These are phyloP conservation scores for Drosophila yakuba DNA, from an alignment of 1,140 invertebrate genomes.

Conservation along the genomic window DNA sequence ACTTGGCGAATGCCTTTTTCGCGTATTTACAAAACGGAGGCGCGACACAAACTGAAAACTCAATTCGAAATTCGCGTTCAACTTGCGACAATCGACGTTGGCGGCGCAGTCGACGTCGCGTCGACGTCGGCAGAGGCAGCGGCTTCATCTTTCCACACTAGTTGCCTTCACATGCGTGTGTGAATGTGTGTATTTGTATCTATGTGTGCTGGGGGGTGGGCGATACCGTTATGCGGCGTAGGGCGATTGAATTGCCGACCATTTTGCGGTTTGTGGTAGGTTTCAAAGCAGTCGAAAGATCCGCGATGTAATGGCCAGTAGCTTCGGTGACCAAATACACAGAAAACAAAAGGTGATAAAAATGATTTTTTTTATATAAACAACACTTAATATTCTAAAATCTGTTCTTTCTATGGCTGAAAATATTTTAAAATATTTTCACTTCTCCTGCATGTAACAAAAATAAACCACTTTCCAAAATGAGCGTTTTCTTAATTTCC, in stretches of 20 bases:
- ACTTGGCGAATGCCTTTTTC: slow-evolving; percentile 60
- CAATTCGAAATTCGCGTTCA: slow-evolving; percentile 78
- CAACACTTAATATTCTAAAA: not conserved
- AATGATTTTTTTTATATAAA: too few relatives aligned
- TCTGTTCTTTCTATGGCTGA: too few relatives aligned
- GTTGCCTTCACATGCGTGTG: slow-evolving; percentile 21
- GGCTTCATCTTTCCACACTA: slow-evolving; percentile 41
- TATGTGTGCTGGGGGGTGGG: slow-evolving; percentile 3
- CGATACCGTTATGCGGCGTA: slow-evolving; percentile 38
- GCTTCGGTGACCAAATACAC: slow-evolving; percentile 4
- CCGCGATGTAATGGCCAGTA: slow-evolving; percentile 6
- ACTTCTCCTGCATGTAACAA: too few relatives aligned
- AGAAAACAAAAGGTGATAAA: not conserved
- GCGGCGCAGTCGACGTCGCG: not conserved
- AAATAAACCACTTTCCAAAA: too few relatives aligned
- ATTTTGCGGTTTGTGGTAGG: slow-evolving; percentile 43
- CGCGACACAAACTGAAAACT: slow-evolving; percentile 82
- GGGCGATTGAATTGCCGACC: slow-evolving; percentile 23
- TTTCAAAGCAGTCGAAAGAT: slow-evolving; percentile 21
- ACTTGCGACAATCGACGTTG: slow-evolving; percentile 31
- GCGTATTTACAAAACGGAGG: slow-evolving; percentile 83
- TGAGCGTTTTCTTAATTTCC: not conserved
- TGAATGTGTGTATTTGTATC: slow-evolving; percentile 12
- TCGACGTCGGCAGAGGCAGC: slow-evolving; percentile 12
- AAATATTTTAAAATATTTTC: not conserved